Evolutionary conservation across 2,888 invertebrate species (phyloP), one percentile per base, ranked within the genome.

Genomic region (Catocala nupta): DNA sequence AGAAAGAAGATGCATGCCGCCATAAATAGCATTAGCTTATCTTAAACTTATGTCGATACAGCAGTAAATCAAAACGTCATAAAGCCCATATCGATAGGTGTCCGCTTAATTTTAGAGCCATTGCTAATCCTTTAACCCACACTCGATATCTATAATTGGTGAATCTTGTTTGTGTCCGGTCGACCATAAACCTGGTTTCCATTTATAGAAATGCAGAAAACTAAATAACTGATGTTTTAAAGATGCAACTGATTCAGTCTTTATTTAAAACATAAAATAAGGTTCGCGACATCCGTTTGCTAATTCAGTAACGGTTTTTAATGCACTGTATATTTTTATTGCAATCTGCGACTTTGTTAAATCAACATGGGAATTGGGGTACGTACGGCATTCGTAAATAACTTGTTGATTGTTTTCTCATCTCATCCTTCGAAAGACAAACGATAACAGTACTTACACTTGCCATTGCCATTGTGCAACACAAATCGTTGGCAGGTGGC

Each of bases 171-270:
- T 81, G 75, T 73, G 65, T 83, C 71, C 80, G 78, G 36, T 62
- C 78, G 85, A 75, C 86, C 87, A 87, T 89, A 84, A 89, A 84
- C 78, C 83, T 78, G 84, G 84, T 82, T 83, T 73, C 90, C 88
- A 76, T 85, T 81, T 87, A 81, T 71, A 86, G 87, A 68, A 65
- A 63, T 67, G 76, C 78, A 81, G 76, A 77, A 75, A 59, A 48
- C 65, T 73, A 63, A 71, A 69, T 59, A 63, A 60, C 54, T 62
- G 59, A 48, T 59, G 53, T 57, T 67, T 65, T 63, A 71, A 71
- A 81, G 71, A 81, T 75, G 70, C 71, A 77, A 59, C 33, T 70
- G 68, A 65, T 57, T 71, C 63, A 70, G 55, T 36, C 54, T 47
- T 53, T 39, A 57, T 55, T 25, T 47, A 3, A 25, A 52, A 55